These are phyloP conservation scores for Bombus difficillimus DNA, from an alignment of 1,140 invertebrate species.

Conservation along the genomic window DNA sequence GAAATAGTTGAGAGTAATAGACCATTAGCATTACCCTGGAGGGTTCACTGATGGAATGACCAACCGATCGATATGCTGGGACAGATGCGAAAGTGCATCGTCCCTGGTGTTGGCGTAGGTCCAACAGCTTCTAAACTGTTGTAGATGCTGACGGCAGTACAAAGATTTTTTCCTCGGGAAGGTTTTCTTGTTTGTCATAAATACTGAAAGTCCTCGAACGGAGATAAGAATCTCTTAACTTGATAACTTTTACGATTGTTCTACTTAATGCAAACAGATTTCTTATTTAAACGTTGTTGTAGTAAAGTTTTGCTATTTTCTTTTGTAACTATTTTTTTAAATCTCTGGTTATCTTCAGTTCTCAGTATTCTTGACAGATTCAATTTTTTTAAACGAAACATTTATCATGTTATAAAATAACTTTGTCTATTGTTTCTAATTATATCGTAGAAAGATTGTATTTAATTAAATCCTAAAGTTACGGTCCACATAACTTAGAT, in stretches of 20 bases:
- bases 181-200: neutral
- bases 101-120: constrained; percentile 54
- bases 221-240: neutral
- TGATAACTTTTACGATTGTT: neutral
- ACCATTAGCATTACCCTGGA: constrained; percentile 37
- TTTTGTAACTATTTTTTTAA: neutral
- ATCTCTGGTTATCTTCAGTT: neutral
- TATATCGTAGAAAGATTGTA: neutral
- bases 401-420: no score
- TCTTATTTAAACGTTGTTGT: neutral
- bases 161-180: constrained; percentile 23
- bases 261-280: neutral
- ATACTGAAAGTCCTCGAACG: constrained; percentile 10
- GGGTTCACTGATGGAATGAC: constrained; percentile 54
- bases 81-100: constrained; percentile 64
- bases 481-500: neutral
- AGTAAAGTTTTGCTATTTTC: neutral
- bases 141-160: constrained; percentile 30
- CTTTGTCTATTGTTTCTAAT: no score
- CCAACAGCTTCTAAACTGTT: constrained; percentile 56
- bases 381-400: no score
- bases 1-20: constrained; percentile 18
- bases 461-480: neutral
- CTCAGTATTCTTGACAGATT: neutral
- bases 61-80: constrained; percentile 60